phyloP scores from a whole-genome alignment of 1,140 invertebrate genomes.

The Drosophila rhopaloa region DNA sequence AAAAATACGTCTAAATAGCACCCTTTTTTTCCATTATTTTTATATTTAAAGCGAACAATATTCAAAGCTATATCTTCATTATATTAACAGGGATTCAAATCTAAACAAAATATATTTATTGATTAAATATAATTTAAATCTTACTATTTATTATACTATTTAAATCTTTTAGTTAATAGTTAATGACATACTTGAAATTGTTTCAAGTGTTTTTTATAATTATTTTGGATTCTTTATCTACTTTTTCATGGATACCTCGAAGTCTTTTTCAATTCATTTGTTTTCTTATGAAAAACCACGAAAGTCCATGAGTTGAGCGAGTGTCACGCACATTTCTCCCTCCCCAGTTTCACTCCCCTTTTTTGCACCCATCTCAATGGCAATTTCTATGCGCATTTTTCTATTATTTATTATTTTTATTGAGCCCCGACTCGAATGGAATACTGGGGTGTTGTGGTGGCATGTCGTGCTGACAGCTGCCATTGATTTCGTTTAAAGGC shows the following conservation, averaged over 20 bases:
- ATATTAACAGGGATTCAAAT: no score
- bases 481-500: constrained; percentile 64
- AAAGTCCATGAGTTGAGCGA: constrained; percentile 55
- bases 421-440: constrained; percentile 14
- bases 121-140: no score
- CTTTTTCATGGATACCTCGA: background rate
- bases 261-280: background rate
- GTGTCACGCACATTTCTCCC: constrained; percentile 69
- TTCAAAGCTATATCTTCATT: no score
- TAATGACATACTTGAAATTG: background rate
- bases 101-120: no score
- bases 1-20: background rate
- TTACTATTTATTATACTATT: no score
- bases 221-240: background rate
- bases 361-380: constrained; percentile 8
- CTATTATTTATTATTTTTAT: constrained; percentile 79
- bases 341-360: background rate
- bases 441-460: constrained; percentile 1
- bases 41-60: no score
- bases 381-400: constrained; percentile 79
- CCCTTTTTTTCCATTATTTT: background rate
- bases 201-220: no score
- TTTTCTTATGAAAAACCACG: background rate
- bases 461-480: constrained; percentile 62
- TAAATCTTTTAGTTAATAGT: background rate